phyloP scores from a whole-genome alignment of 2,888 invertebrate species.

The Habroteleia sp. region DNA sequence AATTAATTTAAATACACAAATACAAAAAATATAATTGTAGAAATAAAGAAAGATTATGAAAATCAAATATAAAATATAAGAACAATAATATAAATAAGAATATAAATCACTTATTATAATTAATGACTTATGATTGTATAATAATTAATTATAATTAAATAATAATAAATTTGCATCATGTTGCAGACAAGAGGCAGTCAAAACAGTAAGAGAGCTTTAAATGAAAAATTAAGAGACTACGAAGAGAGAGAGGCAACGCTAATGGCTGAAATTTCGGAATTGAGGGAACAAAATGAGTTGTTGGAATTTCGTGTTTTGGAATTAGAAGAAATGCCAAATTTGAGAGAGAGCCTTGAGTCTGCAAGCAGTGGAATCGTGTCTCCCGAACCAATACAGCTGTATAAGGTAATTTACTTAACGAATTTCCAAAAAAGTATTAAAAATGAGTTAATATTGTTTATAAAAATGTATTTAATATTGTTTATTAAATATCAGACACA shows the following conservation, averaged over 20 bases:
- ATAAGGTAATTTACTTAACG: constrained; percentile 66
- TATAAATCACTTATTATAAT: too few species aligned
- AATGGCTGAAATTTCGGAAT: constrained; percentile 86
- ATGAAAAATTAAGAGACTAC: constrained; percentile 80
- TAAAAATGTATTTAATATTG: too few species aligned
- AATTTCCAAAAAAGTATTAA: too few species aligned
- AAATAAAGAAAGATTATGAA: too few species aligned
- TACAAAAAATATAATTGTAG: too few species aligned
- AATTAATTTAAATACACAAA: too few species aligned
- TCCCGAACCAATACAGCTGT: constrained; percentile 82
- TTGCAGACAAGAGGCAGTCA: constrained; percentile 75
- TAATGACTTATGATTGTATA: too few species aligned
- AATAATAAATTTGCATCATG: not conserved
- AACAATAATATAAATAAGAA: too few species aligned
- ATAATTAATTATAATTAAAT: too few species aligned
- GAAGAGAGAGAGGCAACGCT: constrained; percentile 83
- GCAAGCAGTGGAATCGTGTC: constrained; percentile 77
- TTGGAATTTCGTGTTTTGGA: constrained; percentile 90
- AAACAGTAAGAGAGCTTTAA: constrained; percentile 76
- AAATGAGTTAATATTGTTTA: too few species aligned
- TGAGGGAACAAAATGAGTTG: constrained; percentile 90
- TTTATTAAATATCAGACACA: too few species aligned
- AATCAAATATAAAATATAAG: too few species aligned
- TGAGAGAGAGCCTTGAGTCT: constrained; percentile 70
- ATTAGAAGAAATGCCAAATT: constrained; percentile 84